These are phyloP conservation scores for Craterocephalus amniculus DNA, from an alignment of 2,797 vertebrate species.

Conservation along the genomic window DNA sequence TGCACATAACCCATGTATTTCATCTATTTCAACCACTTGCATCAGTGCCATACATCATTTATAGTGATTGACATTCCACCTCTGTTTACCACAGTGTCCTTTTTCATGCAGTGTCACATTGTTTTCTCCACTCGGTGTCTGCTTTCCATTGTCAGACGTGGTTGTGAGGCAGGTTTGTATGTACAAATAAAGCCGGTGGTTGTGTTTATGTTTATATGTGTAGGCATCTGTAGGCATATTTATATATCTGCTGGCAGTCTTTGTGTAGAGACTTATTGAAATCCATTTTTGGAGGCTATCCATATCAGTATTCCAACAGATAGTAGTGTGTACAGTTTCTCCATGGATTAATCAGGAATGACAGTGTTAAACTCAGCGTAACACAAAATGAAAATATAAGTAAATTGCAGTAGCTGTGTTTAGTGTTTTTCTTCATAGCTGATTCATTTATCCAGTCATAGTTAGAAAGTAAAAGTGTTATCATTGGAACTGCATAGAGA, in stretches of 20 bases:
- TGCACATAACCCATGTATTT: background rate
- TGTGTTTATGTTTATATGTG: slow-evolving; percentile 22
- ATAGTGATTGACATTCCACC: slow-evolving; percentile 2
- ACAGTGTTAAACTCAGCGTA: slow-evolving; percentile 4
- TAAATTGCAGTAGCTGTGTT: no score
- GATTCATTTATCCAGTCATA: no score
- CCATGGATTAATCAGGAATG: slow-evolving; percentile 28
- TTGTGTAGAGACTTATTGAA: slow-evolving; percentile 22
- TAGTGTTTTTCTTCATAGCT: no score
- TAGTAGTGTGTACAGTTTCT: slow-evolving; percentile 47
- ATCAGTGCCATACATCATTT: background rate
- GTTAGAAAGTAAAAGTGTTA: background rate
- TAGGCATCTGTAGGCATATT: slow-evolving; percentile 11
- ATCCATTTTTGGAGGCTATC: slow-evolving; percentile 6
- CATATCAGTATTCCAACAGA: slow-evolving; percentile 34
- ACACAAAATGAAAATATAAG: slow-evolving; percentile 4
- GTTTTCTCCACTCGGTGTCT: background rate
- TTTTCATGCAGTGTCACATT: background rate
- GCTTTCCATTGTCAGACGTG: background rate
- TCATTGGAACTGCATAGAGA: background rate
- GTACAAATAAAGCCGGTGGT: background rate
- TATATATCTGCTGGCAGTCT: background rate
- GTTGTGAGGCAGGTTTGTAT: background rate
- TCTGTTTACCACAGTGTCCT: slow-evolving; percentile 8
- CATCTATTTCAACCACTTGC: slow-evolving; percentile 5